phyloP scores from a whole-genome alignment of 1,140 invertebrate species.

The Papilio polyxenes region DNA sequence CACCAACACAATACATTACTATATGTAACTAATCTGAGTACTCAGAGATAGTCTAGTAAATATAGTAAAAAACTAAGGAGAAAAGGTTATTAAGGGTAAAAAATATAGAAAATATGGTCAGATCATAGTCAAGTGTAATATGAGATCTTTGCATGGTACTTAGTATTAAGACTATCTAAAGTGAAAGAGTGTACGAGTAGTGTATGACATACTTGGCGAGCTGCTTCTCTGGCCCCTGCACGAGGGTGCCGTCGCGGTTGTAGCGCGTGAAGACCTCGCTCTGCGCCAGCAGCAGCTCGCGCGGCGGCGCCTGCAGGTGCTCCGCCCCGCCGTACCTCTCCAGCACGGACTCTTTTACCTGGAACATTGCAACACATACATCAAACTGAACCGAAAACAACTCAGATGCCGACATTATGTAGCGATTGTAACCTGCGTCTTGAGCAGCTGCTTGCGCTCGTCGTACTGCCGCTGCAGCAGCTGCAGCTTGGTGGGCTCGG shows the following conservation, averaged over 20 bases:
- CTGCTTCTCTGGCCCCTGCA: slow-evolving; percentile 92
- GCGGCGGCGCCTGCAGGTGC: slow-evolving; percentile 92
- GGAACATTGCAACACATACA: neutral
- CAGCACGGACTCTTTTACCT: slow-evolving; percentile 87
- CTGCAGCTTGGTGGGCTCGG: slow-evolving; percentile 98
- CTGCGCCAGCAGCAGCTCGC: slow-evolving; percentile 94
- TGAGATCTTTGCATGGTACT: no score
- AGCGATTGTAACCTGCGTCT: slow-evolving; percentile 81
- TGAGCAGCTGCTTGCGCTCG: slow-evolving; percentile 93
- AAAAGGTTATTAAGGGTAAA: no score
- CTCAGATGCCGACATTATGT: no score
- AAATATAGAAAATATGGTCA: no score
- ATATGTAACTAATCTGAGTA: neutral
- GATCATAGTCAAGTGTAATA: no score
- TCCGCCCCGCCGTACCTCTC: slow-evolving; percentile 96
- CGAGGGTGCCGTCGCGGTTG: slow-evolving; percentile 93
- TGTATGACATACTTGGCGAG: slow-evolving; percentile 85
- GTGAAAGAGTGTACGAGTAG: no score
- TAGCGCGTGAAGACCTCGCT: slow-evolving; percentile 98
- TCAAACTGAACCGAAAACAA: neutral
- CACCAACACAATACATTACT: slow-evolving; percentile 17
- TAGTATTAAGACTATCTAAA: no score
- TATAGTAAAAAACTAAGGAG: neutral
- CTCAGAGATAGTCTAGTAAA: neutral
- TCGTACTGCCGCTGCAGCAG: slow-evolving; percentile 94